Conservation (phyloP, 2,888 invertebrate species). For the Agrochola lychnidis region DNA sequence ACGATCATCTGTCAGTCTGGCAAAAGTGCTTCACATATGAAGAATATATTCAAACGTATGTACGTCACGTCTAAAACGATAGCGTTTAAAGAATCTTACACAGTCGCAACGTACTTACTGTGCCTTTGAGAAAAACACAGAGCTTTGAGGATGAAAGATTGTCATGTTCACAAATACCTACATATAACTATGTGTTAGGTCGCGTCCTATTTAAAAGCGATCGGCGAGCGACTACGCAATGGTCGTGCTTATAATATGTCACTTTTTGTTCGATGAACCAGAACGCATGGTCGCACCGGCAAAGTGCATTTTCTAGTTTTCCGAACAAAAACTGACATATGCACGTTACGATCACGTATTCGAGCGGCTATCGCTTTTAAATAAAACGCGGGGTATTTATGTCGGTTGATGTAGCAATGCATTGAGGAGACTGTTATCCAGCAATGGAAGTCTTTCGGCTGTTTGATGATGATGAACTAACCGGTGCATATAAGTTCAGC, state of each 20-base stretch:
- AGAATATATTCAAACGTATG: neutral
- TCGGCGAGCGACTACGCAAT: too few relatives aligned
- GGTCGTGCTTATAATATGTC: too few relatives aligned
- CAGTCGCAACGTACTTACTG: neutral
- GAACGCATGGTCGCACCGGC: too few relatives aligned
- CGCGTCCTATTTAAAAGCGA: too few relatives aligned
- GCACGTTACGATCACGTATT: too few relatives aligned
- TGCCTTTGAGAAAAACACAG: neutral
- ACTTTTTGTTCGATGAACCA: too few relatives aligned
- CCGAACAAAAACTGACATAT: too few relatives aligned
- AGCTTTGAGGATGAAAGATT: neutral
- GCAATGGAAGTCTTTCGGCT: too few relatives aligned
- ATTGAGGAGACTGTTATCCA: too few relatives aligned
- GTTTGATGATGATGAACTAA: neutral
- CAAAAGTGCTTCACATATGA: slow-evolving; percentile 4
- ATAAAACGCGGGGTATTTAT: neutral
- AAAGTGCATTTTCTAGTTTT: too few relatives aligned
- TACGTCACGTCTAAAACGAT: neutral
- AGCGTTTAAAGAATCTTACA: neutral
- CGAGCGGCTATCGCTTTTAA: too few relatives aligned
- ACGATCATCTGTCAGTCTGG: slow-evolving; percentile 3
- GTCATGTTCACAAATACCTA: neutral
- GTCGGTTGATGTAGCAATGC: neutral
- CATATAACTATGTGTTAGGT: neutral
- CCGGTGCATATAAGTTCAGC: neutral